Conservation (phyloP, 2,113 vertebrate genomes). For the Carassius carassius region DNA sequence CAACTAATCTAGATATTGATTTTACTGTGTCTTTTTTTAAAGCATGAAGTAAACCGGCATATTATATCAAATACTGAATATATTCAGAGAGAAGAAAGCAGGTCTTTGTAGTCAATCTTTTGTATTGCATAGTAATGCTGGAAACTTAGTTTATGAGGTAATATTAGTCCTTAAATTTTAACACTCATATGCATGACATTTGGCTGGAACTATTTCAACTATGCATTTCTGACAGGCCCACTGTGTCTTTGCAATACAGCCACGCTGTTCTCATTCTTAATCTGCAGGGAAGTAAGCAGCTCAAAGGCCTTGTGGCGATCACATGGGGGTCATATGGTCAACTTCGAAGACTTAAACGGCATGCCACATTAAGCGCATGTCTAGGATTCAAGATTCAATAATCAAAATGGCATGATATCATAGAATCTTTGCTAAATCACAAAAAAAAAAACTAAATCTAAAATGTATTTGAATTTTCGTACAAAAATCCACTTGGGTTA, state of each 20-base stretch:
- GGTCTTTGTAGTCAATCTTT: background rate
- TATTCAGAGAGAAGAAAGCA: background rate
- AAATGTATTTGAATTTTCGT: too few relatives aligned
- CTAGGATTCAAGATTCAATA: background rate
- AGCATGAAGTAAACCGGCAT: background rate
- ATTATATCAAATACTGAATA: background rate
- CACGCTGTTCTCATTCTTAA: background rate
- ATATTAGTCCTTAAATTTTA: background rate
- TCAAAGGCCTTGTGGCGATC: slow-evolving; percentile 41
- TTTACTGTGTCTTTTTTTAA: background rate
- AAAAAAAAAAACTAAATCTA: background rate
- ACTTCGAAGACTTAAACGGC: background rate
- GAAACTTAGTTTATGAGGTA: background rate
- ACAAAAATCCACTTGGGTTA: too few relatives aligned
- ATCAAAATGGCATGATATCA: background rate
- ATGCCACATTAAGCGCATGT: background rate
- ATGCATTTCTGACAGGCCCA: background rate
- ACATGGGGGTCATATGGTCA: slow-evolving; percentile 37
- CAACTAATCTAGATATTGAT: background rate
- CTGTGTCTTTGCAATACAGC: background rate
- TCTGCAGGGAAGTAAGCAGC: background rate
- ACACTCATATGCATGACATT: background rate
- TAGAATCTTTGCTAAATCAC: background rate
- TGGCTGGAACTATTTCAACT: background rate
- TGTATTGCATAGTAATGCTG: background rate